Evolutionary conservation across 2,113 vertebrate genomes (phyloP).

Genomic region (Pholis gunnellus): DNA sequence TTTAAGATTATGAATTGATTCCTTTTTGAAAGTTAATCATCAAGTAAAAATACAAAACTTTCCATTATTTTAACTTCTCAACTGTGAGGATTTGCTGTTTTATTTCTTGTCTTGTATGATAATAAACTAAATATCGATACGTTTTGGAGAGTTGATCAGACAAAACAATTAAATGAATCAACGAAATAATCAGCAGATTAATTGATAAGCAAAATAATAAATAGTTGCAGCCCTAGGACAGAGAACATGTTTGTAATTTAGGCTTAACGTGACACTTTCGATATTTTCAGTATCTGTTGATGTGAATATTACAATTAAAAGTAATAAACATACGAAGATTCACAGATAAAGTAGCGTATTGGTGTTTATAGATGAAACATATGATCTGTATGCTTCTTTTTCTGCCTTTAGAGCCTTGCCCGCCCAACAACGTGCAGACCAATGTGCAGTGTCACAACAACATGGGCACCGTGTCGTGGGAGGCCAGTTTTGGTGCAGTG

Average conservation of each 20-base stretch:
- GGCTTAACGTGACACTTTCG: background rate
- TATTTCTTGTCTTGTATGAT: background rate
- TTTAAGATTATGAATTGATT: background rate
- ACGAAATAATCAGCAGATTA: background rate
- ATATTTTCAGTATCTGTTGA: background rate
- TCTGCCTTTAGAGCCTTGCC: conserved; percentile 81
- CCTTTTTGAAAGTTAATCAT: background rate
- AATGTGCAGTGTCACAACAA: conserved; percentile 45
- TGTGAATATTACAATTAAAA: background rate
- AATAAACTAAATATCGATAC: background rate
- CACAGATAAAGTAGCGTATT: background rate
- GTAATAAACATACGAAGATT: background rate
- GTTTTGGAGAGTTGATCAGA: background rate
- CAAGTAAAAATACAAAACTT: background rate
- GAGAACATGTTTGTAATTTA: background rate
- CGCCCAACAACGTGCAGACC: conserved; percentile 68
- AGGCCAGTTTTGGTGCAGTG: conserved; percentile 67
- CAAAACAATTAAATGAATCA: too few relatives aligned
- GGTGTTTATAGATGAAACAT: background rate
- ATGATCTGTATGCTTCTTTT: background rate
- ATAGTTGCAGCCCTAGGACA: too few relatives aligned
- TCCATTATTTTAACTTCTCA: background rate
- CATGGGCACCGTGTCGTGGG: conserved; percentile 75
- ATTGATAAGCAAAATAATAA: background rate
- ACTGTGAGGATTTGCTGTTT: background rate